Percentiles rank a stretch among this genome's conserved stretches.
Conservation (phyloP, 1,140 invertebrate species). For the Steinernema feltiae region DNA sequence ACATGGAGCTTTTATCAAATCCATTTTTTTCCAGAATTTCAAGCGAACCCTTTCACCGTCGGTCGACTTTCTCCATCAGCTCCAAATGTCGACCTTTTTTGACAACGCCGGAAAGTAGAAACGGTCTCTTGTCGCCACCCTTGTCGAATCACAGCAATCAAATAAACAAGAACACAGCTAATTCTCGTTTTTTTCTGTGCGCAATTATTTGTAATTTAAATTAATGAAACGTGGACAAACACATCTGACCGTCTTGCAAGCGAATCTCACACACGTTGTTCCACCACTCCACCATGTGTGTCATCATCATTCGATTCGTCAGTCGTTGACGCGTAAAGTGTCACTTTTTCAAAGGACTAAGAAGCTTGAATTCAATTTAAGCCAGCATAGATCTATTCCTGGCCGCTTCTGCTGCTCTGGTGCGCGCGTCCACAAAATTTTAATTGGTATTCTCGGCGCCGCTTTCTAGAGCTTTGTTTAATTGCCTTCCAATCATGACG, state of each 20-base stretch:
- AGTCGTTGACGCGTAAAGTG: background rate
- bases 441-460: too few species aligned
- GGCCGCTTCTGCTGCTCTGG: too few species aligned
- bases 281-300: too few species aligned
- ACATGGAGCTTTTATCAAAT: too few species aligned
- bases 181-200: background rate
- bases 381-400: too few species aligned
- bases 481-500: too few species aligned
- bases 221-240: constrained; percentile 7
- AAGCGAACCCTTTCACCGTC: background rate
- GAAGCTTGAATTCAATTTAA: too few species aligned
- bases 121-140: too few species aligned
- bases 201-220: constrained; percentile 10
- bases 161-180: background rate
- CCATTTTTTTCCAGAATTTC: background rate
- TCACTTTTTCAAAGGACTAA: background rate
- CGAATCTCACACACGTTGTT: too few species aligned
- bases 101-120: constrained; percentile 5
- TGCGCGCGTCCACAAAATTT: too few species aligned
- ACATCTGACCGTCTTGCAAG: background rate
- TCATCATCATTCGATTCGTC: background rate
- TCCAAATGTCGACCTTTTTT: background rate
- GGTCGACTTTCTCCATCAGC: constrained; percentile 3
- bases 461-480: too few species aligned
- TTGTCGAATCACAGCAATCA: background rate